These are phyloP conservation scores for Oligia latruncula DNA, from an alignment of 2,888 invertebrate species.

Conservation along the genomic window DNA sequence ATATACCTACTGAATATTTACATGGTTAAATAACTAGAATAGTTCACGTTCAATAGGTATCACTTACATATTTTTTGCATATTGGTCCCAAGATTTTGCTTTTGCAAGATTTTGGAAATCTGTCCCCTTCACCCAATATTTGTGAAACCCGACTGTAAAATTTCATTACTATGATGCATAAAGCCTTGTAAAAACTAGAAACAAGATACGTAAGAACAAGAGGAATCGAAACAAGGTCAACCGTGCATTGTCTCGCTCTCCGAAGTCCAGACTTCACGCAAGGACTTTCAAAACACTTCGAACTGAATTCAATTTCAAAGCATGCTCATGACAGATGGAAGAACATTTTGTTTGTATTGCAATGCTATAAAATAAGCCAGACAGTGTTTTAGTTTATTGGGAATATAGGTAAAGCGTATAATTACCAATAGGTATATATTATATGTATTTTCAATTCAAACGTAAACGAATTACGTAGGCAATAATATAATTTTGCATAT, in stretches of 20 bases:
- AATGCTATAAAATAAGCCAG: neutral
- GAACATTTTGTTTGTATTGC: conserved; percentile 38
- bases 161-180: conserved; percentile 23
- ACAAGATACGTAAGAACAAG: conserved; percentile 20
- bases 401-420: neutral
- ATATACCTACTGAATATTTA: neutral
- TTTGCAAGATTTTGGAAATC: neutral
- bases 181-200: conserved; percentile 2
- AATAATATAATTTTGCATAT: conserved; percentile 34
- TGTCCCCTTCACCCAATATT: neutral
- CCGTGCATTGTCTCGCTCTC: conserved; percentile 23
- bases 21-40: neutral
- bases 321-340: conserved; percentile 45
- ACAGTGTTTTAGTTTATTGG: conserved; percentile 3
- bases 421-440: neutral
- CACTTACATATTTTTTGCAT: neutral
- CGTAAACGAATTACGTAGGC: conserved; percentile 12
- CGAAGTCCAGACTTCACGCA: conserved; percentile 26
- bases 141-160: neutral
- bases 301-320: conserved; percentile 51
- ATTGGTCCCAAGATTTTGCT: neutral
- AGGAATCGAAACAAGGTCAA: conserved; percentile 46
- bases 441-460: conserved; percentile 14
- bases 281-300: conserved; percentile 33
- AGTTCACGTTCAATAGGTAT: neutral